Evolutionary conservation across 2,888 invertebrate genomes (phyloP), one percentile per base, ranked within the genome.

Genomic region (Apodemia duryi): DNA sequence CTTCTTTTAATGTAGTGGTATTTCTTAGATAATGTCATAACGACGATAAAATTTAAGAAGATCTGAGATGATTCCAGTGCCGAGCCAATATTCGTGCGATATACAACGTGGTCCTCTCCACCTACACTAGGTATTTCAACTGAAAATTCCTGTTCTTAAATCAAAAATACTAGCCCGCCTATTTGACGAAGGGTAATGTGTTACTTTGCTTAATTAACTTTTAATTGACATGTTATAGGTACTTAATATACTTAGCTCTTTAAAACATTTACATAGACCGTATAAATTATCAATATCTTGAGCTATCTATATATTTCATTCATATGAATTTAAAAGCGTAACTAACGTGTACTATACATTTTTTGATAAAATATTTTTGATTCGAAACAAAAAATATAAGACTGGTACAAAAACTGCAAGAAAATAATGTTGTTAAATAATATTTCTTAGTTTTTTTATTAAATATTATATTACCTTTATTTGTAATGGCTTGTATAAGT

Each of bases 101-200:
- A 43, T 60, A 32, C 57, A 60, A 57, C 46, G 43, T 35, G 61
- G 61, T 65, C 35, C 41, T 65, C 38, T 65, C 49, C 28, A 51
- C 49, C 62, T 62, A 62, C 32, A 29, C 28, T 28, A 28, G 46
- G 29, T n/a, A 61, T 49, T 49, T 64, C 21, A 51, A 61, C 51
- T 13, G 28, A 38, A 64, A 64, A 41, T 60, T 60, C 41, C 11
- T 64, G 41, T 38, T 38, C n/a, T 51, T 38, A 29, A 57, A 49
- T 41, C 21, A 76, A 75, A 74, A 79, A 81, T 79, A 79, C 80
- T 79, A 73, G 81, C 76, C 78, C 77, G 77, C 74, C 65, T 61
- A 65, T 65, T 32, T 61, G 13, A 61, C 60, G 38, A 64, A 57
- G 32, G 35, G 21, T 51, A 49, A 49, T 32, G 29, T 10, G 21